These are phyloP conservation scores for Drosophila neocordata DNA, from an alignment of 1,140 invertebrate genomes.

Conservation along the genomic window DNA sequence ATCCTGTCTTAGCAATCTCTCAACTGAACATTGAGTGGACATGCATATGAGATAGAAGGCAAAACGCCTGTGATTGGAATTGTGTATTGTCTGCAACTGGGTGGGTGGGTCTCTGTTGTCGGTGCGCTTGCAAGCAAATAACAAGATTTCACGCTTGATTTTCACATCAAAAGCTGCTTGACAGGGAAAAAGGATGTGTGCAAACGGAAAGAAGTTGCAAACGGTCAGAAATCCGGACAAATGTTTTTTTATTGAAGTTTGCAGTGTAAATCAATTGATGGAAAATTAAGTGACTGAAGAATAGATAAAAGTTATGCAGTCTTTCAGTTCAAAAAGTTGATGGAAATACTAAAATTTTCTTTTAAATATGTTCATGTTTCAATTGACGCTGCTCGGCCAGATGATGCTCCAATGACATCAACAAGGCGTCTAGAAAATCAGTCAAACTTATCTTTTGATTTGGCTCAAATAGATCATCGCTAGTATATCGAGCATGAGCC, in stretches of 20 bases:
- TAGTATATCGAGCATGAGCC: constrained; percentile 86
- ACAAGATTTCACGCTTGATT: constrained; percentile 72
- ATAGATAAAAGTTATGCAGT: not conserved
- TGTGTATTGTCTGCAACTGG: constrained; percentile 28
- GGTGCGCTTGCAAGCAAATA: constrained; percentile 52
- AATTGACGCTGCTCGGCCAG: constrained; percentile 60
- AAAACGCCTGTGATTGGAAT: constrained; percentile 51
- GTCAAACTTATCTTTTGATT: constrained; percentile 61
- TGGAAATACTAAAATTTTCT: not conserved
- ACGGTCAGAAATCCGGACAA: constrained; percentile 17
- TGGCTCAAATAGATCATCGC: constrained; percentile 52
- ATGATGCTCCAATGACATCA: constrained; percentile 67
- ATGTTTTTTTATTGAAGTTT: constrained; percentile 49
- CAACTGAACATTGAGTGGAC: constrained; percentile 21
- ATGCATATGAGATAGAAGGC: constrained; percentile 28
- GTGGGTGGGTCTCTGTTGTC: not conserved
- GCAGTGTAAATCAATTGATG: constrained; percentile 38
- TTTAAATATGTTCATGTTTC: constrained; percentile 22
- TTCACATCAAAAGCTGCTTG: constrained; percentile 63
- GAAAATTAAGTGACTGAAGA: constrained; percentile 4
- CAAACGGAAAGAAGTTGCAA: constrained; percentile 52
- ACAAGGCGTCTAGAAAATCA: constrained; percentile 78
- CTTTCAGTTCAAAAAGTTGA: constrained; percentile 11
- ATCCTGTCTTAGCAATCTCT: constrained; percentile 13
- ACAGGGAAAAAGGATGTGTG: constrained; percentile 47